A percentile compares a stretch with the other conserved stretches of the same genome.
These are phyloP conservation scores for Eremophila alpestris DNA, from an alignment of 2,797 vertebrate genomes.

Conservation along the genomic window DNA sequence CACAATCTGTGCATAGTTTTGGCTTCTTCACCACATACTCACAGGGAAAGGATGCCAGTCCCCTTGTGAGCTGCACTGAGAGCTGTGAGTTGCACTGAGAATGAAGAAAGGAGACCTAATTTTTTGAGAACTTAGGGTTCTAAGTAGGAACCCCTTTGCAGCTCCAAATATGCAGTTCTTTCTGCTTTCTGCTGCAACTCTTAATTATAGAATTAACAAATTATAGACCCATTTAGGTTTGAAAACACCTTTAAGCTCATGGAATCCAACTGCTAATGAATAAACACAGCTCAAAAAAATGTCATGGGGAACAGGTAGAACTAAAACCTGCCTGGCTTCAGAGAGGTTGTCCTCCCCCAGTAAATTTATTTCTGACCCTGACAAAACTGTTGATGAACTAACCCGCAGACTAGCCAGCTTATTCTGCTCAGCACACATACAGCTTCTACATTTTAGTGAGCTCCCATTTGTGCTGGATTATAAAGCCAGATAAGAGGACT, in stretches of 20 bases:
- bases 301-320: background rate
- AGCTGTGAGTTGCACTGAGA: background rate
- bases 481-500: conserved; percentile 6
- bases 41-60: background rate
- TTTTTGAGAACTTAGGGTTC: background rate
- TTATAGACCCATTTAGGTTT: background rate
- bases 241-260: background rate
- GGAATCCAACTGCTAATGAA: background rate
- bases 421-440: background rate
- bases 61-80: background rate
- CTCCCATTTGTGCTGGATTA: conserved; percentile 24
- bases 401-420: background rate
- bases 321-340: background rate
- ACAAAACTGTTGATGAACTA: background rate
- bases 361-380: background rate
- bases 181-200: background rate
- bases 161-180: background rate
- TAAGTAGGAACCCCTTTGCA: background rate
- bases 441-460: background rate
- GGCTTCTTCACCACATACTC: background rate
- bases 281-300: background rate
- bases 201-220: background rate
- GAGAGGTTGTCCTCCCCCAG: background rate
- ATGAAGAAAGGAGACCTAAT: background rate
- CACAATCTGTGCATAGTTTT: background rate